Conservation (phyloP, 2,888 invertebrate genomes). For the Brenthis ino region DNA sequence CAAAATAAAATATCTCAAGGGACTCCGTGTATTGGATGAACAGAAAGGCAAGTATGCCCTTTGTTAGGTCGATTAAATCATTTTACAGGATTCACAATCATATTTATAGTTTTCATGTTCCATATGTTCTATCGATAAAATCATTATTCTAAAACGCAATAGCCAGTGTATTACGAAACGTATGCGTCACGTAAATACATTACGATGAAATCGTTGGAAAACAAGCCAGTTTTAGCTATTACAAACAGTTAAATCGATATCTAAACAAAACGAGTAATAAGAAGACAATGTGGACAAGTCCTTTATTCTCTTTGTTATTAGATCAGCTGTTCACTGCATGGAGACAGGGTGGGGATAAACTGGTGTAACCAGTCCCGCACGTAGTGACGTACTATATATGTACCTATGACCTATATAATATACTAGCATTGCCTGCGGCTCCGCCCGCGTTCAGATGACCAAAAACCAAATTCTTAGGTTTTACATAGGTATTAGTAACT, state of each 20-base stretch:
- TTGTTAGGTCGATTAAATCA: conserved; percentile 41
- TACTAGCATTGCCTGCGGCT: no score
- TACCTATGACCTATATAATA: conserved; percentile 14
- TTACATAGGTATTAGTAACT: no score
- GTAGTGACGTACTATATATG: conserved; percentile 9
- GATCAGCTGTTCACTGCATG: conserved; percentile 66
- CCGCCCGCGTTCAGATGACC: no score
- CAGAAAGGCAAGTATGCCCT: conserved; percentile 78
- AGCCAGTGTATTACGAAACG: conserved; percentile 25
- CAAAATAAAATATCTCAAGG: conserved; percentile 67
- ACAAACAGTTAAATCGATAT: conserved; percentile 39
- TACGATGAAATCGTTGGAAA: conserved; percentile 10
- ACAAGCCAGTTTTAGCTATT: conserved; percentile 17
- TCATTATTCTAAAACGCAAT: conserved; percentile 13
- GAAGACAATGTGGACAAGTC: conserved; percentile 5
- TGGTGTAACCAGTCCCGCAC: conserved; percentile 51
- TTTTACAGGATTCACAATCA: conserved; percentile 32
- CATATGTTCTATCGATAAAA: conserved; percentile 10
- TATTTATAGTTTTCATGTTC: conserved; percentile 15
- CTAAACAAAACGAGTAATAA: conserved; percentile 14
- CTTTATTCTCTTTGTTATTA: conserved; percentile 70
- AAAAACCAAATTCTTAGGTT: no score
- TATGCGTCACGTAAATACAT: conserved; percentile 30
- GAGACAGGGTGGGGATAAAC: conserved; percentile 51
- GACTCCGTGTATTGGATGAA: conserved; percentile 77